Percentiles rank a stretch among this genome's conserved stretches.
Conservation (phyloP, 2,797 vertebrate species). For the Dipus sagitta region DNA sequence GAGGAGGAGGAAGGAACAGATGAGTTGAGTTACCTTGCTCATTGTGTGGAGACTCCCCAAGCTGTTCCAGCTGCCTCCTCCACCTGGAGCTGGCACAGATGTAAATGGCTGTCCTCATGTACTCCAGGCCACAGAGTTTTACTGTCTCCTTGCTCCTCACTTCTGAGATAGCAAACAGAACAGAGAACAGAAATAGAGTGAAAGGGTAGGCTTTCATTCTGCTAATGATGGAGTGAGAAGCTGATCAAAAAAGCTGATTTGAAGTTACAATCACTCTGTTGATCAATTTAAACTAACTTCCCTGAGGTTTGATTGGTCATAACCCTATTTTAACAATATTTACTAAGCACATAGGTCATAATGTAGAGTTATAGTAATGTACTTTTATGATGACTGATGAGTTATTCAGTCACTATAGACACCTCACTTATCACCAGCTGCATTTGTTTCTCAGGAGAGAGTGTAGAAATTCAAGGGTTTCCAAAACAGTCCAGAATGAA, state of each 20-base stretch:
- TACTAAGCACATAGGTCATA: constrained; percentile 61
- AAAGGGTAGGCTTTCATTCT: constrained; percentile 78
- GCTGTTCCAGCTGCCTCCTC: constrained; percentile 68
- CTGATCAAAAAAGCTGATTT: fast-evolving
- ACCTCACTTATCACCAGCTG: neutral
- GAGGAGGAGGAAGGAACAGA: neutral
- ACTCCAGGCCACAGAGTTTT: constrained; percentile 86
- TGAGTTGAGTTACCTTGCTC: constrained; percentile 47
- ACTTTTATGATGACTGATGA: constrained; percentile 61
- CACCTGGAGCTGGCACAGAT: constrained; percentile 86
- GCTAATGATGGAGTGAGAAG: neutral
- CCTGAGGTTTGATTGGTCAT: constrained; percentile 32
- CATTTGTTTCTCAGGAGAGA: neutral
- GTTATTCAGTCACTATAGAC: neutral
- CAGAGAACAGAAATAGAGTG: constrained; percentile 51
- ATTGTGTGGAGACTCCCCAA: neutral
- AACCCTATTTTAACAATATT: constrained; percentile 52
- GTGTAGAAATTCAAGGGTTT: neutral
- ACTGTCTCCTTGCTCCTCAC: constrained; percentile 48
- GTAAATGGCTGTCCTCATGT: constrained; percentile 83
- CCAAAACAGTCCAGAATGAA: neutral
- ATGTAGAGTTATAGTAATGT: neutral
- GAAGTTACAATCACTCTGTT: neutral
- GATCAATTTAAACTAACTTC: constrained; percentile 78
- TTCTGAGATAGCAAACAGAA: neutral